Base-by-base conservation (phyloP, 64 coral and sea anemone genomes). In the Pocillopora verrucosa region DNA sequence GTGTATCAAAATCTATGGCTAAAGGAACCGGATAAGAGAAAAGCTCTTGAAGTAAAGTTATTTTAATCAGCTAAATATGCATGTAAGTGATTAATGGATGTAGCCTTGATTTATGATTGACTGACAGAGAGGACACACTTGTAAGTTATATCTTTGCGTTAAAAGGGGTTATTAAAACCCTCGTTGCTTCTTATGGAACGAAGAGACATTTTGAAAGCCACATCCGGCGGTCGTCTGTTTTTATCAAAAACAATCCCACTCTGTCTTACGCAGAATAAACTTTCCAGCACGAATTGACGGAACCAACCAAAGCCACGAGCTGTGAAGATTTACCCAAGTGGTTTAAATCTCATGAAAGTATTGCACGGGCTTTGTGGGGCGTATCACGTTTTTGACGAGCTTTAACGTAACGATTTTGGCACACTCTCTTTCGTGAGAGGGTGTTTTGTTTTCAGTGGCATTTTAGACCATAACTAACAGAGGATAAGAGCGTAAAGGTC, bases 161-260 rank as follows among this genome's bases (percentile, higher is more conserved):
- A 85, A 67, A 72, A 85, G 80, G 61, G 16, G 62, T 84, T 68
- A 68, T 84, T 69, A 72, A 85, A 45, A 36, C 61, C 80, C 56
- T 56, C 7, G 41, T 63, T 85, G 65, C 45, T 6, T 41, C 12
- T 65, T 38, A 6, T 85, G 82, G 82, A 69, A 85, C 51, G 82
- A 85, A 45, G 38, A 85, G 64, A 85, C 82, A 19, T 83, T 70
- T 72, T 85, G 51, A 85, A 85, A 85, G 64, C 82, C 82, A 85
- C 82, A 85, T 85, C 82, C 82, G 82, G 82, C 61, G 13, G 10
- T 16, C 57, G 82, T 85, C 82, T 57, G 63, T 72, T 85, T 85
- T 70, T 13, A 85, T 15, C 64, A 67, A 65, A 70, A 70, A 85
- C 82, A 70, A 72, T 72, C 56, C 41, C 36, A 56, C 20, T 38